Percentiles rank a stretch among this genome's conserved stretches.
Conservation (phyloP, 2,113 vertebrate species). For the Todiramphus saurophagus region DNA sequence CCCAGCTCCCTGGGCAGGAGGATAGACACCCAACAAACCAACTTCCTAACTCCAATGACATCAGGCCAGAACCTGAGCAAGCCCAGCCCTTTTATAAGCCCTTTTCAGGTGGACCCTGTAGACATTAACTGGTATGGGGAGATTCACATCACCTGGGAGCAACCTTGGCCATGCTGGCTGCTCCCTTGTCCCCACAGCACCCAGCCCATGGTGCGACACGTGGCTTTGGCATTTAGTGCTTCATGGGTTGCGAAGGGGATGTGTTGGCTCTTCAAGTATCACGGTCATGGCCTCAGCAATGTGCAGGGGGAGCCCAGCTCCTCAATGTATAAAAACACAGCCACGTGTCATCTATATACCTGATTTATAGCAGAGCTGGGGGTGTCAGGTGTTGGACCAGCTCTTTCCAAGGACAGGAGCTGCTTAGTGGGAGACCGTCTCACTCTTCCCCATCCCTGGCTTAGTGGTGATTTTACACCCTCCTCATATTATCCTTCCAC, state of each 20-base stretch:
- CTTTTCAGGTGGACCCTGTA: not conserved
- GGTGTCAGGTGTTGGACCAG: not conserved
- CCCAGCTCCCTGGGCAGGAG: not conserved
- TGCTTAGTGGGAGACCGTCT: not conserved
- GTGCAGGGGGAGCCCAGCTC: not conserved
- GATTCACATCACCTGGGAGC: not conserved
- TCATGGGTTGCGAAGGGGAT: not conserved
- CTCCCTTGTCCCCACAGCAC: not conserved
- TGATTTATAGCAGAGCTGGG: not conserved
- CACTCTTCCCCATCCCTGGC: not conserved
- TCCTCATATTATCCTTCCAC: not conserved
- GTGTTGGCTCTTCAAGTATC: not conserved
- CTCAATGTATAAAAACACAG: not conserved
- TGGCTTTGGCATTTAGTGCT: not conserved
- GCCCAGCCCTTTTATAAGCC: not conserved
- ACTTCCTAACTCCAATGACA: rapidly evolving
- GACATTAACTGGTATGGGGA: not conserved
- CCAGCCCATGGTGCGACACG: not conserved
- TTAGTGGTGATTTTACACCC: not conserved
- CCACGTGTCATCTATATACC: not conserved
- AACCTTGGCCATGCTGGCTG: not conserved
- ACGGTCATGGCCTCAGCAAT: not conserved
- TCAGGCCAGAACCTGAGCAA: rapidly evolving
- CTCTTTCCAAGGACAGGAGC: not conserved
- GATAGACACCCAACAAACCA: rapidly evolving